These are phyloP conservation scores for Clarias pachynema DNA, from an alignment of 2,797 vertebrate genomes.

Conservation along the genomic window DNA sequence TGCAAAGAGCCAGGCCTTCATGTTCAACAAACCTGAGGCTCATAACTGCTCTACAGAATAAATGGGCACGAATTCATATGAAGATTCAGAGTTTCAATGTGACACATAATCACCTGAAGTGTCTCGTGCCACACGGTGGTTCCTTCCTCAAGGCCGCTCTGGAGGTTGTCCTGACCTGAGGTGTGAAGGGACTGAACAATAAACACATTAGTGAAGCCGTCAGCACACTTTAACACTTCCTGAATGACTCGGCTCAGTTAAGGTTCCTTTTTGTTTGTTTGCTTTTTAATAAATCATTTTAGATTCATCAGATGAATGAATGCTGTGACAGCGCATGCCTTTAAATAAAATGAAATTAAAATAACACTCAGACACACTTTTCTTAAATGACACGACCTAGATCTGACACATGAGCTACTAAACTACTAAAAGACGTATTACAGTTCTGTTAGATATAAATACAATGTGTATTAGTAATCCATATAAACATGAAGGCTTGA, in stretches of 20 bases:
- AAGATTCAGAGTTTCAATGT: not conserved
- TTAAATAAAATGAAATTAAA: not conserved
- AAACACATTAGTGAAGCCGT: constrained; percentile 45
- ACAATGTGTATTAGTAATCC: not conserved
- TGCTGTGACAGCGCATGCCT: too few species aligned
- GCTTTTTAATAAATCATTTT: not conserved
- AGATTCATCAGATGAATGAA: not conserved
- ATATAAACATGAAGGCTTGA: not conserved
- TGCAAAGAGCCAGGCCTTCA: too few species aligned
- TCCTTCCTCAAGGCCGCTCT: constrained; percentile 6
- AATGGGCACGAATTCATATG: too few species aligned
- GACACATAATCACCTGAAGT: not conserved
- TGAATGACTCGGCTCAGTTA: not conserved
- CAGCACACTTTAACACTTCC: constrained; percentile 34
- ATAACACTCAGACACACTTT: not conserved
- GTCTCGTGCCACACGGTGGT: not conserved
- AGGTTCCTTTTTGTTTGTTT: not conserved
- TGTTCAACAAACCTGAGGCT: too few species aligned
- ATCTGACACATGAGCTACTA: not conserved
- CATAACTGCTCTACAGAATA: too few species aligned
- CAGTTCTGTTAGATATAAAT: not conserved
- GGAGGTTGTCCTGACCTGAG: not conserved
- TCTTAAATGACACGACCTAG: too few species aligned
- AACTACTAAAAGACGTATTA: not conserved
- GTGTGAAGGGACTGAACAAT: constrained; percentile 33